Percentiles rank a stretch among this genome's conserved stretches.
These are phyloP conservation scores for Sebastes minor DNA, from an alignment of 2,797 vertebrate genomes.

Conservation along the genomic window DNA sequence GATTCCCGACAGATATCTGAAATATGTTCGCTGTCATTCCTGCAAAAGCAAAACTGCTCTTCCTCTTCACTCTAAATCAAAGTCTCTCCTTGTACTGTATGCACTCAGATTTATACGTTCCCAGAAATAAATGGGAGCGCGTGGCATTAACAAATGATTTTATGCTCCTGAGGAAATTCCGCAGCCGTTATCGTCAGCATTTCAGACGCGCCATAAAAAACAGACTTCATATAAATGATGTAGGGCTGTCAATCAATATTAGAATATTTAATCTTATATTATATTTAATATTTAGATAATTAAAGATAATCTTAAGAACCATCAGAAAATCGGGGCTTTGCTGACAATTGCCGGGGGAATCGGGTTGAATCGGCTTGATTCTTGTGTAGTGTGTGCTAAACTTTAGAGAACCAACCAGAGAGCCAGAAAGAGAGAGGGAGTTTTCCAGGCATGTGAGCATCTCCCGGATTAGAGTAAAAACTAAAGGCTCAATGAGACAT, in stretches of 20 bases:
- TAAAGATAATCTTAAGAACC: too few species aligned
- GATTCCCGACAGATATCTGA: not conserved
- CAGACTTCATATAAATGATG: conserved; percentile 6
- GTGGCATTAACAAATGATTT: conserved; percentile 5
- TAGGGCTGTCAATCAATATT: not conserved
- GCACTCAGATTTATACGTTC: conserved; percentile 2
- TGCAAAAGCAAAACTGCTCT: not conserved
- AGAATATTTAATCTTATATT: too few species aligned
- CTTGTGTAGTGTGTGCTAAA: too few species aligned
- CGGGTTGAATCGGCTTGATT: too few species aligned
- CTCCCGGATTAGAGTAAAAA: not conserved
- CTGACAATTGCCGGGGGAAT: too few species aligned
- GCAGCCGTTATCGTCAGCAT: conserved; percentile 30
- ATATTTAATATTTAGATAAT: too few species aligned
- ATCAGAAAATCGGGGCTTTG: fast-evolving
- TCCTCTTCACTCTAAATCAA: not conserved
- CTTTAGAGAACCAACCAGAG: not conserved
- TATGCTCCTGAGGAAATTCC: conserved; percentile 11
- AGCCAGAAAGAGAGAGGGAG: not conserved
- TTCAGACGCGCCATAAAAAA: conserved; percentile 11
- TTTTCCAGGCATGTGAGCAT: not conserved
- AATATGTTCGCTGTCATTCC: conserved; percentile 1
- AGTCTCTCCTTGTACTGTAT: not conserved
- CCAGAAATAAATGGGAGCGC: not conserved
- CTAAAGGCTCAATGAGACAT: conserved; percentile 12